A percentile compares a stretch with the other conserved stretches of the same genome.
phyloP scores from a whole-genome alignment of 2,113 vertebrate species.

The Axis porcinus region DNA sequence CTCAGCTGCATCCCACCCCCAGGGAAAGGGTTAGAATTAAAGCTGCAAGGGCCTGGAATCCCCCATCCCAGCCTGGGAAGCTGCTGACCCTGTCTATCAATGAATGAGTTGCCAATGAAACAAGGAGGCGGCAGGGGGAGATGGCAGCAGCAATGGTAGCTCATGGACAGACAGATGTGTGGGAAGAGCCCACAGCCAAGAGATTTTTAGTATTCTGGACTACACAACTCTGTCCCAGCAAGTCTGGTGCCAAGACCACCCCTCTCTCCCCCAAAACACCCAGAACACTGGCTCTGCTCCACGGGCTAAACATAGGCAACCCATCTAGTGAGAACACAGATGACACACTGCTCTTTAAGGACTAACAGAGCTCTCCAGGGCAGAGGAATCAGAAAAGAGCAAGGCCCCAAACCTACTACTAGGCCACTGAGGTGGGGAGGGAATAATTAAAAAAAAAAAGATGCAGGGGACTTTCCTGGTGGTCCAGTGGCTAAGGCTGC shows the following conservation, averaged over 20 bases:
- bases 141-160: background rate
- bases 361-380: background rate
- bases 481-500: background rate
- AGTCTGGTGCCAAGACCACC: constrained; percentile 49
- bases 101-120: constrained; percentile 43
- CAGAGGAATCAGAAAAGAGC: background rate
- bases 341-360: background rate
- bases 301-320: constrained; percentile 28
- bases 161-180: constrained; percentile 51
- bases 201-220: constrained; percentile 54
- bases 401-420: background rate
- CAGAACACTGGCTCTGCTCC: constrained; percentile 53
- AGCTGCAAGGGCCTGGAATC: background rate
- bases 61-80: constrained; percentile 28
- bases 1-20: background rate
- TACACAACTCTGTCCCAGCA: constrained; percentile 48
- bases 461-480: background rate
- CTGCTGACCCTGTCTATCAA: constrained; percentile 6
- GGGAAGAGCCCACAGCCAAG: constrained; percentile 43
- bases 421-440: background rate
- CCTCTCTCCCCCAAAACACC: background rate
- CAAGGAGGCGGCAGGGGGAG: background rate
- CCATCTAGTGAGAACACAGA: constrained; percentile 24
- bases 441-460: background rate
- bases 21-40: constrained; percentile 3